These are phyloP conservation scores for Microplitis demolitor DNA, from an alignment of 1,140 invertebrate species.

Conservation along the genomic window DNA sequence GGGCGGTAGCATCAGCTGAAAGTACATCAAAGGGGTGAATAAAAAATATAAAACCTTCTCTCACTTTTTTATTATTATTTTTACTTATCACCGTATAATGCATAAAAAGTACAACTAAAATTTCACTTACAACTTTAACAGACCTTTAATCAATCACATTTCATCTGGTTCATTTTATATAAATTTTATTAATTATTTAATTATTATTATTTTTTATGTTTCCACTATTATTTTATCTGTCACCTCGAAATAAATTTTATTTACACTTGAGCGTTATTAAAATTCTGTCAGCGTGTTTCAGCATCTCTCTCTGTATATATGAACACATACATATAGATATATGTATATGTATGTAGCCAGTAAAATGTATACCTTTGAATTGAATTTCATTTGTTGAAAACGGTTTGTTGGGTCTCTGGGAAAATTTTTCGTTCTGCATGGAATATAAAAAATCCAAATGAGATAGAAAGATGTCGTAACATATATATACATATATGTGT, in stretches of 20 bases:
- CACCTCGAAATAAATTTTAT: background rate
- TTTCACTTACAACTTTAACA: no score
- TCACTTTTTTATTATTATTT: background rate
- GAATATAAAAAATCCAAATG: no score
- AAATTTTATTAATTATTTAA: background rate
- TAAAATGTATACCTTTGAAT: background rate
- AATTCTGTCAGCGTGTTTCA: background rate
- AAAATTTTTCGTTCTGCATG: no score
- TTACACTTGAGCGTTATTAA: background rate
- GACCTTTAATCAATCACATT: no score
- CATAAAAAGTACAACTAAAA: no score
- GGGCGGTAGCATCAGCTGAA: background rate
- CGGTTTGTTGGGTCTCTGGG: background rate
- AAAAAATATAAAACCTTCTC: background rate
- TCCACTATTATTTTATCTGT: background rate
- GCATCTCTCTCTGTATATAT: no score
- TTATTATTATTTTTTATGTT: background rate
- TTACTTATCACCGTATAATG: no score
- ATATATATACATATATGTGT: no score
- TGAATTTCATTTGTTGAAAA: background rate
- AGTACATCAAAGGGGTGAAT: constrained; percentile 12
- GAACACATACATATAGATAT: no score
- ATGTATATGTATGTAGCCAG: no score
- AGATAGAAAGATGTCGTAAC: no score
- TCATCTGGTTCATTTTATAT: no score